These are phyloP conservation scores for Lasioglossum vierecki DNA, from an alignment of 2,888 invertebrate genomes.

Conservation along the genomic window DNA sequence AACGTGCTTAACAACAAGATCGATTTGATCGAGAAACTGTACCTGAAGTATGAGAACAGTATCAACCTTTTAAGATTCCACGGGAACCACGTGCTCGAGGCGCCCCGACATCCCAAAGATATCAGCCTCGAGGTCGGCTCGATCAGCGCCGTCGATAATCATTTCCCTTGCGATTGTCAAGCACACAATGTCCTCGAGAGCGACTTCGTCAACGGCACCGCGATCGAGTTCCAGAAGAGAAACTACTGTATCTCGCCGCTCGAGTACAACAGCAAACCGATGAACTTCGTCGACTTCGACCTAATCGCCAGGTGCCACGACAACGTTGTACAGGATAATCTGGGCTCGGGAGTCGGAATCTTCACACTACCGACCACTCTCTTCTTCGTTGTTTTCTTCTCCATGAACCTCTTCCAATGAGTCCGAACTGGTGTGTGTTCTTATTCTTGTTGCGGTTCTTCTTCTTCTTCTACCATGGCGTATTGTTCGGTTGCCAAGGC, in stretches of 20 bases:
- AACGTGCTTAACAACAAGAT: conserved; percentile 94
- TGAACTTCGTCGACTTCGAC: conserved; percentile 89
- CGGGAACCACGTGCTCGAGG: conserved; percentile 93
- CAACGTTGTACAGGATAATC: conserved; percentile 88
- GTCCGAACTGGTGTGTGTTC: neutral
- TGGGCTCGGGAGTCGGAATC: conserved; percentile 82
- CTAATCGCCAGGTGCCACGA: conserved; percentile 89
- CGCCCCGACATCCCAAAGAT: conserved; percentile 88
- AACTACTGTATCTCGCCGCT: conserved; percentile 95
- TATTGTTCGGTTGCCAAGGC: neutral
- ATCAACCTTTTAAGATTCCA: conserved; percentile 90
- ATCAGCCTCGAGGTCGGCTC: conserved; percentile 90
- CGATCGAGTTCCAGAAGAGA: conserved; percentile 85
- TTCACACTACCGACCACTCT: conserved; percentile 51
- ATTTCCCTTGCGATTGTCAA: conserved; percentile 95
- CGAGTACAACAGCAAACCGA: conserved; percentile 91
- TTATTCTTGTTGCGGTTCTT: neutral
- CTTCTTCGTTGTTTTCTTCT: conserved; percentile 45
- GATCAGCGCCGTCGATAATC: conserved; percentile 90
- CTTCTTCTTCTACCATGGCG: neutral
- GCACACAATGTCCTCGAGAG: conserved; percentile 91
- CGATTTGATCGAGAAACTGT: conserved; percentile 90
- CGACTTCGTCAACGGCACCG: conserved; percentile 89
- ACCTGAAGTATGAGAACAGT: conserved; percentile 87
- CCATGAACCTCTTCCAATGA: conserved; percentile 56